Evolutionary conservation across 2,888 invertebrate genomes (phyloP).

Genomic region (Drosophila kuntzei): DNA sequence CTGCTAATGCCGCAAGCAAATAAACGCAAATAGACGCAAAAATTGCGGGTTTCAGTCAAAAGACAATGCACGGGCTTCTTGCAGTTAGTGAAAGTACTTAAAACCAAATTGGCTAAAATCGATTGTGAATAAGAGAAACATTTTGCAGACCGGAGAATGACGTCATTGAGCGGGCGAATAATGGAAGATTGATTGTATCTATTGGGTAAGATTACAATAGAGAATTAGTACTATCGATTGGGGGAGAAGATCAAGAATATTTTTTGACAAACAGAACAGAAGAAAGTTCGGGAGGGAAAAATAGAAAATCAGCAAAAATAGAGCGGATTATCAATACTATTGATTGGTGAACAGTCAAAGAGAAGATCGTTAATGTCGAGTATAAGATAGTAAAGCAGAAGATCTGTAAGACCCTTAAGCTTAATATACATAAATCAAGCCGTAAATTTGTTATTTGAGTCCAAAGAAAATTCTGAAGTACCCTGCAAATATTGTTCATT

Average conservation of each 20-base stretch:
- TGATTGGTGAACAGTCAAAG: not conserved
- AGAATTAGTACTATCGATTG: not conserved
- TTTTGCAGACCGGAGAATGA: slow-evolving; percentile 2
- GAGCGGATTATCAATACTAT: not conserved
- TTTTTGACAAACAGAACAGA: no score
- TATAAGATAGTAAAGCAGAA: not conserved
- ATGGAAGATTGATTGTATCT: not conserved
- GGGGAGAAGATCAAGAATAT: no score
- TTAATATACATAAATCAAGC: not conserved
- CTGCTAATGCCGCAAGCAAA: slow-evolving; percentile 68
- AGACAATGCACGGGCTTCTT: slow-evolving; percentile 74
- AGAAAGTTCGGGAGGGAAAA: no score
- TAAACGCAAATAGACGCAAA: slow-evolving; percentile 41
- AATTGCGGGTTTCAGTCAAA: slow-evolving; percentile 34
- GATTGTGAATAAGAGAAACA: slow-evolving; percentile 2
- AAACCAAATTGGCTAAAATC: slow-evolving; percentile 29
- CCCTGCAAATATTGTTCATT: not conserved
- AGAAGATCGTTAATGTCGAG: not conserved
- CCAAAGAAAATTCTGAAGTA: not conserved
- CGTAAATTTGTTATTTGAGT: not conserved
- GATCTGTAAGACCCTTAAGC: no score
- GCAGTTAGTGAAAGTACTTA: slow-evolving; percentile 60
- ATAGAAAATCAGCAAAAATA: not conserved
- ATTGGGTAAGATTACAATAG: not conserved
- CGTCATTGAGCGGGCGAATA: slow-evolving; percentile 16